Percentiles rank a stretch among this genome's conserved stretches.
Conservation (phyloP, 2,797 vertebrate species). For the Delichon dasypus region DNA sequence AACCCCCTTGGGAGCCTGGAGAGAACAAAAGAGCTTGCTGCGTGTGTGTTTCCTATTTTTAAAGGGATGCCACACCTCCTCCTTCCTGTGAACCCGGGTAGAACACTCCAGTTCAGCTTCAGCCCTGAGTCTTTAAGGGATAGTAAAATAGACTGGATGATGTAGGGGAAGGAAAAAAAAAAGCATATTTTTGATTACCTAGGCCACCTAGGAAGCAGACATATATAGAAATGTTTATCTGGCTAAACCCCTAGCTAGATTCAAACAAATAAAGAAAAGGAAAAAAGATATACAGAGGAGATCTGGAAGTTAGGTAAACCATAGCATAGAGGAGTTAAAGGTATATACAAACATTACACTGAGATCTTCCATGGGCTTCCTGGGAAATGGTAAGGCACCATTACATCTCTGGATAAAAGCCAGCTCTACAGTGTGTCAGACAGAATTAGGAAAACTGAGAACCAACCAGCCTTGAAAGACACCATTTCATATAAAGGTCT, state of each 20-base stretch:
- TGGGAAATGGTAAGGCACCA: background rate
- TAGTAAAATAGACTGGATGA: background rate
- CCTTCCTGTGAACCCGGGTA: accelerated
- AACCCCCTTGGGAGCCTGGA: accelerated
- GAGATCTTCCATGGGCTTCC: background rate
- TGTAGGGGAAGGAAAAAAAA: background rate
- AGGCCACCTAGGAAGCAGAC: background rate
- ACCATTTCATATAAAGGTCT: background rate
- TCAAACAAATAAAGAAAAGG: background rate
- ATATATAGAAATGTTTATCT: background rate
- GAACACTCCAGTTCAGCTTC: background rate
- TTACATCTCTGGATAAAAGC: background rate
- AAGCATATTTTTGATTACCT: background rate
- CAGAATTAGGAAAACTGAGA: background rate
- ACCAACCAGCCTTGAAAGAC: background rate
- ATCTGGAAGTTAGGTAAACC: background rate
- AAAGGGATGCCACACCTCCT: background rate
- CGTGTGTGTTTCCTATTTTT: background rate
- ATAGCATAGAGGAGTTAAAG: background rate
- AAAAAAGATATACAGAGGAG: background rate
- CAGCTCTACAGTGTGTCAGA: background rate
- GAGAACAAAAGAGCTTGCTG: background rate
- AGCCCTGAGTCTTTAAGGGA: background rate
- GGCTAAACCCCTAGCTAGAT: background rate
- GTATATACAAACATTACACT: background rate